Base-by-base conservation (phyloP, 2,888 invertebrate species). In the Polymixis lichenea region DNA sequence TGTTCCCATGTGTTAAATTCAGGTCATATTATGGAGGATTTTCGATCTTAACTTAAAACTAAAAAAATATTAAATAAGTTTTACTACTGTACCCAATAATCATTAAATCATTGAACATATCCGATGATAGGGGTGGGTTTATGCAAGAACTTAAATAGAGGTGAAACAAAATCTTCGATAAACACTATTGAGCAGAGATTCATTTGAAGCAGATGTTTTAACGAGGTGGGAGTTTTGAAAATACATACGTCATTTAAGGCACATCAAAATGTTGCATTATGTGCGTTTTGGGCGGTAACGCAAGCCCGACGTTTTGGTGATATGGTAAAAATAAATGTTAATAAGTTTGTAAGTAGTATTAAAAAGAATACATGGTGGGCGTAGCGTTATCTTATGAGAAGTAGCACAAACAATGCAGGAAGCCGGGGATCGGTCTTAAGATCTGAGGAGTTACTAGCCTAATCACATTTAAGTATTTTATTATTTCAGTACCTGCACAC, bases 111-210 rank as follows among this genome's bases (percentile, higher is more conserved):
- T 69, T 84, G 87, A 89, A 82, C 86, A 89, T 67, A 85, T 80
- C 81, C 83, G 85, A 91, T 92, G 93, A 92, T 91, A 90, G 93
- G 93, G 94, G 95, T 95, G 96, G 96, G 96, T 95, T 95, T 95
- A 95, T 95, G 95, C 89, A 86, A 91, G 83, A 86, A 87, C 83
- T 74, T 82, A 75, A 86, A 87, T 81, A 84, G 79, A 85, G 84
- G 87, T 72, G 55, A 80, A 87, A 80, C 75, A 80, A 83, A 77
- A 77, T 84, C 70, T 84, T 81, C 81, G 86, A 87, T 64, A 88
- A 64, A 71, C 17, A 82, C 69, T 89, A 85, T 88, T 89, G 94
- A 95, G 95, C 95, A 95, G 95, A 95, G 95, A 95, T 94, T 93
- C 90, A 70, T 90, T 88, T 82, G 80, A 82, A 84, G 82, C 82